Base-by-base conservation (phyloP, 2,888 invertebrate species). In the Physocephala rufipes region DNA sequence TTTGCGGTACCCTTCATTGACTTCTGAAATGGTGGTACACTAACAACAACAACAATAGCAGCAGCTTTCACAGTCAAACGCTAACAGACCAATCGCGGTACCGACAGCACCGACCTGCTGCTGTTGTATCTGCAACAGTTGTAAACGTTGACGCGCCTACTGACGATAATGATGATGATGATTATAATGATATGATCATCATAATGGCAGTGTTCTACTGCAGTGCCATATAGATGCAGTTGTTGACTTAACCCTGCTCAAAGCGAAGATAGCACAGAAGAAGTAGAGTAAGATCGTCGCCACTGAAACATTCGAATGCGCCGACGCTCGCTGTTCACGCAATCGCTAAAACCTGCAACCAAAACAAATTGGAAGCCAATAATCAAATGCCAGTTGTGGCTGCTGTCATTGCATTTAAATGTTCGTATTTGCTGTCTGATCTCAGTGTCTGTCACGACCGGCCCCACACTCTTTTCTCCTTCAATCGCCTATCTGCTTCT, bases 341-440 rank as follows among this genome's bases (percentile, higher is more conserved):
- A 59, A 64, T 47, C 76, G 79, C 76, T 78, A 78, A 75, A 76
- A 51, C 61, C 64, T 21, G 53, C 62, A 67, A 62, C 68, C 67
- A 67, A 78, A 79, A 77, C 78, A 81, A 80, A 84, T 84, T 84
- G 84, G 84, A 84, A 84, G 84, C 84, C 84, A 84, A 84, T 84
- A 84, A 84, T 84, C 84, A 84, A 84, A 84, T 84, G 84, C 82
- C 84, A 84, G 84, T 78, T 76, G 63, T 70, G 28, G 63, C 64
- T 63, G 70, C 70, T 70, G 70, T 70, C 70, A 70, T 70, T 70
- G 70, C 64, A 58, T 70, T 64, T 67, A 71, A 71, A 71, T 73
- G 71, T 71, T 71, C 68, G 68, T 68, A 64, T 71, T 71, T 73
- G 71, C 65, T 71, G 71, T 65, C 69, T 62, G 68, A 68, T 73